Percentiles rank a stretch among this genome's conserved stretches.
Conservation (phyloP, 1,140 invertebrate species). For the Chelonus insularis region DNA sequence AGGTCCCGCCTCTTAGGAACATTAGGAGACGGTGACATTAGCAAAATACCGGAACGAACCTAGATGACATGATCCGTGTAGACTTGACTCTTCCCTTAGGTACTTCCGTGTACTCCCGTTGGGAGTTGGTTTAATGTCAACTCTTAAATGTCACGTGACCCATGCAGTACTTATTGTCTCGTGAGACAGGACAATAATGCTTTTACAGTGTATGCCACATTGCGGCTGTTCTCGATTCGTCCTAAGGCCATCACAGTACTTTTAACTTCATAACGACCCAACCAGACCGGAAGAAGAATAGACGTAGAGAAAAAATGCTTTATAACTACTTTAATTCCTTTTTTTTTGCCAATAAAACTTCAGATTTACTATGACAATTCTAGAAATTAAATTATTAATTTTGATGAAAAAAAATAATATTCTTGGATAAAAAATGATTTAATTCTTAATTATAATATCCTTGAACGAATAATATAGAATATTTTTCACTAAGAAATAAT, state of each 20-base stretch:
- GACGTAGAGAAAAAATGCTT: too few species aligned
- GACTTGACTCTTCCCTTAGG: slow-evolving; percentile 17
- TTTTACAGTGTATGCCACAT: slow-evolving; percentile 35
- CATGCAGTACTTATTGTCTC: slow-evolving; percentile 48
- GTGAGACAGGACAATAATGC: slow-evolving; percentile 36
- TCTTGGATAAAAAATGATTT: too few species aligned
- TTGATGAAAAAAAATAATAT: too few species aligned
- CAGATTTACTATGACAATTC: too few species aligned
- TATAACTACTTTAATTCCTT: too few species aligned
- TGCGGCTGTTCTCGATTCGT: slow-evolving; percentile 26
- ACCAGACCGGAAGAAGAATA: neutral
- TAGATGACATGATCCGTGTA: slow-evolving; percentile 38
- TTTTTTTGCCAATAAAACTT: too few species aligned
- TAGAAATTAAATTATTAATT: too few species aligned
- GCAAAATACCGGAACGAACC: slow-evolving; percentile 48
- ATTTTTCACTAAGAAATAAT: too few species aligned
- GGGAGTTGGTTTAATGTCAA: slow-evolving; percentile 49
- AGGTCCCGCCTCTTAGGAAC: slow-evolving; percentile 34
- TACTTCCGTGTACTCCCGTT: slow-evolving; percentile 7
- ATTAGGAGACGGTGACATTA: slow-evolving; percentile 47
- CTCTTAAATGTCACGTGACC: slow-evolving; percentile 56
- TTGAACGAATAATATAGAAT: too few species aligned
- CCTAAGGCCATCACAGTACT: neutral
- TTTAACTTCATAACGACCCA: neutral
- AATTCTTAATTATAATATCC: too few species aligned